Base-by-base conservation (phyloP, 2,888 invertebrate species). In the Neelides folsomi region DNA sequence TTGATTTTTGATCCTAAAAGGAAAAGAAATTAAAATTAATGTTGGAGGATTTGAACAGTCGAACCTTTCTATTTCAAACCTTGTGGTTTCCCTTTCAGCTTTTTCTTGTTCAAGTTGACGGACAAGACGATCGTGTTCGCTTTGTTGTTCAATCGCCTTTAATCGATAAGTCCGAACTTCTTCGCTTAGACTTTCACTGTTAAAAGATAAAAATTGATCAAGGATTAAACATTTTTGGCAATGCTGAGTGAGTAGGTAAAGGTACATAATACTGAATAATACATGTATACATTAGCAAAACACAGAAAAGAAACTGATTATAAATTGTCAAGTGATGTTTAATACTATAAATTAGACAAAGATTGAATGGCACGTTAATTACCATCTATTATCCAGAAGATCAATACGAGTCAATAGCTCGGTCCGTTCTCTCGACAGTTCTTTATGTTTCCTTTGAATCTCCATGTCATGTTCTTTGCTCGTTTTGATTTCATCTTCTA, bases 51-150 rank as follows among this genome's bases (percentile, higher is more conserved):
- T 3, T 27, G 3, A 27, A 7, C 27, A 7, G 7, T 3, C 27
- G 27, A 27, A 60, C 60, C 54, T 43, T 52, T 48, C 51, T 7
- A 64, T 49, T 50, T 64, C 64, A 27, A 47, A 39, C 8, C 59
- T 27, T 3, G 60, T 57, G 4, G 44, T 40, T 38, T 64, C 62
- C 37, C 57, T 43, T 39, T 62, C 60, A 12, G 47, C 41, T 52
- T 61, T 64, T 47, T 62, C 64, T 36, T 18, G 49, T 6, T 58
- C 52, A 39, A 59, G 51, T 47, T 62, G 60, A 18, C 64, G 49
- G 16, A 52, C 55, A 1, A 53, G 41, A 39, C 59, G 57, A 20
- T 64, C 64, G 34, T 60, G 35, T 34, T 64, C 64, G 37, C 39
- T 55, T 46, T 60, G 58, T 2, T 59, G 39, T 47, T 64, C 60